Base-by-base conservation (phyloP, 2,113 vertebrate species). In the Scomber japonicus region DNA sequence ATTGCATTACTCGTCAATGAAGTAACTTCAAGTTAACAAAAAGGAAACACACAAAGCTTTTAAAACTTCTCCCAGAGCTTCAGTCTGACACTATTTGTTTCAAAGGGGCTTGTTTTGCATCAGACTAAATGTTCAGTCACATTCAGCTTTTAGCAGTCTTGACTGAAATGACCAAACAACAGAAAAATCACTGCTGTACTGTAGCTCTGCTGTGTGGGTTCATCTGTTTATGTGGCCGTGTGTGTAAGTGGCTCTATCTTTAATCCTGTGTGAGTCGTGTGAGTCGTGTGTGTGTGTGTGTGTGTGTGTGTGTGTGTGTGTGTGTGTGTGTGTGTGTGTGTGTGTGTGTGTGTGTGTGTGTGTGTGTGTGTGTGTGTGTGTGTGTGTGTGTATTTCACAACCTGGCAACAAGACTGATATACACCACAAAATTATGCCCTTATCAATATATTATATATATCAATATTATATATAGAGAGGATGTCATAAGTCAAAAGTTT, bases 211-310 rank as follows among this genome's bases (percentile, higher is more conserved):
- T 72, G 46, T 56, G 67, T 59, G 21, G 49, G 6, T 74, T 66
- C 55, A 45, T 49, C 30, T 67, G 19, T 75, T 59, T 30, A 17
- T 54, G 53, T 59, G 45, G 3, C 3, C 1, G 35, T 63, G 31
- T 35, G 19, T 60, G 57, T 67, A 19, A 50, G 65, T 55, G 55
- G 57, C 53, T 80, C 45, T 27, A 13, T 49, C 21, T n/a, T 49
- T 48, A 50, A 49, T 59, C 46, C 56, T 78, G 35, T 55, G 21
- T 66, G 68, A 81, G 49, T 80, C 73, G 51, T 49, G 21, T 14
- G 51, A 17, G 9, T 8, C 70, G 30, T 56, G 40, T 31, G 19
- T 50, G 56, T 56, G 19, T 10, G 31, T 30, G 5, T 67, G 73
- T 31, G 49, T 40, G n/a, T 40, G 14, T 51, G 17, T 3, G 11